Evolutionary conservation across 1,140 invertebrate genomes (phyloP).

Genomic region (Ephestia elutella): DNA sequence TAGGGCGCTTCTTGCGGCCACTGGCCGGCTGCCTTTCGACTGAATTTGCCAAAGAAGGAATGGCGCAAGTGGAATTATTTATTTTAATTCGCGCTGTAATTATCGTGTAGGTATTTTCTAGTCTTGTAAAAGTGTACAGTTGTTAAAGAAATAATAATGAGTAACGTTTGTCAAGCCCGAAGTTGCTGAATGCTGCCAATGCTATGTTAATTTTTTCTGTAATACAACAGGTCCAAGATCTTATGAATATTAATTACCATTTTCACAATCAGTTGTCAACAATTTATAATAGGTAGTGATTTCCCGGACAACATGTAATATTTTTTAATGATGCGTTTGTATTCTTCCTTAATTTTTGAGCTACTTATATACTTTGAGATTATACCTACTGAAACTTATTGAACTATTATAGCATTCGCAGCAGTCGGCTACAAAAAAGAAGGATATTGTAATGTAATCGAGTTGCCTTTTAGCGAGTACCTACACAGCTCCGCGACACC

Average conservation of each 20-base stretch:
- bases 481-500: constrained; percentile 25
- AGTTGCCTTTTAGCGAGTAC: constrained; percentile 44
- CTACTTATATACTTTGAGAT: too few relatives aligned
- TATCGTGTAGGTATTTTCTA: constrained; percentile 14
- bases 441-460: constrained; percentile 22
- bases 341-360: too few relatives aligned
- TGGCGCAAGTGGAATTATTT: constrained; percentile 19
- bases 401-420: not conserved
- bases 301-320: too few relatives aligned
- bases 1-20: too few relatives aligned
- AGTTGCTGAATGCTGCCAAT: not conserved
- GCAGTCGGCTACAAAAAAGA: not conserved
- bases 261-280: too few relatives aligned
- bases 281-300: too few relatives aligned
- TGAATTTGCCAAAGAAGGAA: constrained; percentile 9
- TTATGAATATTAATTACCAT: too few relatives aligned
- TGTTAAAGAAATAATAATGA: not conserved
- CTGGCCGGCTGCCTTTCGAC: not conserved
- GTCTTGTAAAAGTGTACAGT: constrained; percentile 13
- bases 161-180: not conserved
- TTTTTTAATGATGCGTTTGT: too few relatives aligned
- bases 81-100: constrained; percentile 10
- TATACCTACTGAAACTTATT: too few relatives aligned
- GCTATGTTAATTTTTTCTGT: not conserved
- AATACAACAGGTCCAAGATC: too few relatives aligned